These are phyloP conservation scores for Bolinopsis microptera DNA, from an alignment of 37 sponge, comb jelly and placozoan genomes.

Conservation along the genomic window DNA sequence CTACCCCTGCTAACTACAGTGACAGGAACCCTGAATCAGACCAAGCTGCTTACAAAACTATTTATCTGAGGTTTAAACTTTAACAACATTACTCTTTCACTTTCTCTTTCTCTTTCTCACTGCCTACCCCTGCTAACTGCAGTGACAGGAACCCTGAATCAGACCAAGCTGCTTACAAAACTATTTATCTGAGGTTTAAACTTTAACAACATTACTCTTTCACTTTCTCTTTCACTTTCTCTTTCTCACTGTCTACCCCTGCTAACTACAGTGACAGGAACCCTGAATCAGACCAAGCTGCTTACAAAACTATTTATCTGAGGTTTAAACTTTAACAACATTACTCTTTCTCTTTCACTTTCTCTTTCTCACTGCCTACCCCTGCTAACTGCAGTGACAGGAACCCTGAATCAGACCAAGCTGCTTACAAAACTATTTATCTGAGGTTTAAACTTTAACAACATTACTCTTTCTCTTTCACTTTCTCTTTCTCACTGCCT, in stretches of 20 bases:
- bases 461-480: slow-evolving; percentile 19
- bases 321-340: too few relatives aligned
- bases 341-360: slow-evolving; percentile 8
- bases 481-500: not conserved
- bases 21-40: not conserved
- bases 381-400: slow-evolving; percentile 18
- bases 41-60: slow-evolving; percentile 6
- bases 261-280: not conserved
- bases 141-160: not conserved
- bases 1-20: not conserved
- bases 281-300: not conserved
- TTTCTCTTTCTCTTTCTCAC: not conserved
- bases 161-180: slow-evolving; percentile 5
- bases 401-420: not conserved
- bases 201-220: too few relatives aligned
- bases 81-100: too few relatives aligned
- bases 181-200: slow-evolving; percentile 44
- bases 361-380: not conserved
- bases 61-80: slow-evolving; percentile 51
- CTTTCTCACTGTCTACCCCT: not conserved
- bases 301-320: slow-evolving; percentile 53
- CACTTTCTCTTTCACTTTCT: not conserved
- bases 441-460: slow-evolving; percentile 22
- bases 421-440: slow-evolving; percentile 46
- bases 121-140: not conserved